These are phyloP conservation scores for Siniperca undulata DNA, from an alignment of 2,797 vertebrate genomes.

Conservation along the genomic window DNA sequence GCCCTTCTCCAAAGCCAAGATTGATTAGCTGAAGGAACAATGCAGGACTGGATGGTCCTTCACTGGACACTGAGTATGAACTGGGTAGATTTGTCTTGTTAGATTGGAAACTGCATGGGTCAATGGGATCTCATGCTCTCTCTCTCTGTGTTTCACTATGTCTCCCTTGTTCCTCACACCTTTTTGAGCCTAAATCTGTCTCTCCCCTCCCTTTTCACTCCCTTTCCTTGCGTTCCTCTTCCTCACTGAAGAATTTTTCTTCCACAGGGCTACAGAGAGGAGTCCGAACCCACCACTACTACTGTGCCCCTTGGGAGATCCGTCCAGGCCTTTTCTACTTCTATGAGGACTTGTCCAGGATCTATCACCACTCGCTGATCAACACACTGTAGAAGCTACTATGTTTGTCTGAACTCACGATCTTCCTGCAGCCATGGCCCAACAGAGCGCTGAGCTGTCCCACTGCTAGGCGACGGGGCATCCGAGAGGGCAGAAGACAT, in stretches of 20 bases:
- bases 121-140: constrained; percentile 66
- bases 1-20: constrained; percentile 72
- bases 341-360: constrained; percentile 52
- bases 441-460: constrained; percentile 75
- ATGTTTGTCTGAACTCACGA: constrained; percentile 51
- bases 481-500: constrained; percentile 94
- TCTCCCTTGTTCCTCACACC: constrained; percentile 51
- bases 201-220: constrained; percentile 40
- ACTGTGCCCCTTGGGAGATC: constrained; percentile 45
- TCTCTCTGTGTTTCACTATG: constrained; percentile 50
- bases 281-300: constrained; percentile 42
- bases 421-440: constrained; percentile 76
- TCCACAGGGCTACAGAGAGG: constrained; percentile 65
- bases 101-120: constrained; percentile 61
- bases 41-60: constrained; percentile 49
- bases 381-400: constrained; percentile 45
- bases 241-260: constrained; percentile 63
- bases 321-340: constrained; percentile 25
- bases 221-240: constrained; percentile 50
- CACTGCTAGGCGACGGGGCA: constrained; percentile 88
- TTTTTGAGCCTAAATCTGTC: constrained; percentile 57
- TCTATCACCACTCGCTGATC: constrained; percentile 34
- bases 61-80: constrained; percentile 50
- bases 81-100: constrained; percentile 63
- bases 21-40: constrained; percentile 76